phyloP scores from a whole-genome alignment of 1,140 invertebrate species.

The Trichonephila clavata region DNA sequence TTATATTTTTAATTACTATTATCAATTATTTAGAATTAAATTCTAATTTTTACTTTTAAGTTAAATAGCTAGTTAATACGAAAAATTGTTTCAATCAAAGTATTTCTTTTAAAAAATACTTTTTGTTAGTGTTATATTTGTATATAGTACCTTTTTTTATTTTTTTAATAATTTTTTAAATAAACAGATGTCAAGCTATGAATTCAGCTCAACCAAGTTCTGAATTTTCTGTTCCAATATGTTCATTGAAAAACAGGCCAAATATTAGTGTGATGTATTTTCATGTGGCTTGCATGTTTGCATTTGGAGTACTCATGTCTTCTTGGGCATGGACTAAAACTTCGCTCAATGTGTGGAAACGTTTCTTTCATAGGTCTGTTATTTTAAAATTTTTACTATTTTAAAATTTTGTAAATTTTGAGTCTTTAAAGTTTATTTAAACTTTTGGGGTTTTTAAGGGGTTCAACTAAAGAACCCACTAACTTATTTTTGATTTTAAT shows the following conservation, averaged over 20 bases:
- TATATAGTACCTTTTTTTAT: too few relatives aligned
- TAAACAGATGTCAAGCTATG: conserved; percentile 81
- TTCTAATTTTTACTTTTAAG: too few relatives aligned
- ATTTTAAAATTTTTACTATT: too few relatives aligned
- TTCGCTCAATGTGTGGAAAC: conserved; percentile 90
- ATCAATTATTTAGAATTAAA: background rate
- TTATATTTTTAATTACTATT: conserved; percentile 38
- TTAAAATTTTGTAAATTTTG: too few relatives aligned
- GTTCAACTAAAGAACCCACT: too few relatives aligned
- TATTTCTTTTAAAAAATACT: too few relatives aligned
- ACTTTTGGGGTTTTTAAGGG: too few relatives aligned
- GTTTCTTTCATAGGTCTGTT: conserved; percentile 89
- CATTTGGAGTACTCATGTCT: conserved; percentile 92
- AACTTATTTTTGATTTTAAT: too few relatives aligned
- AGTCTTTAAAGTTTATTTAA: too few relatives aligned
- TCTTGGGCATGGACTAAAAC: conserved; percentile 95
- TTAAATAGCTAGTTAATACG: too few relatives aligned
- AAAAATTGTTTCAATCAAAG: too few relatives aligned
- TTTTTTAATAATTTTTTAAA: background rate
- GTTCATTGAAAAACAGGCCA: conserved; percentile 86
- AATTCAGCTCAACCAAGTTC: conserved; percentile 77
- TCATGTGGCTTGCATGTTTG: conserved; percentile 91
- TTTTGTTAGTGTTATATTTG: too few relatives aligned
- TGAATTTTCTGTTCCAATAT: conserved; percentile 47
- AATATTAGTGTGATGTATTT: conserved; percentile 90